These are phyloP conservation scores for Epiblema foenella DNA, from an alignment of 2,888 invertebrate genomes.

Conservation along the genomic window DNA sequence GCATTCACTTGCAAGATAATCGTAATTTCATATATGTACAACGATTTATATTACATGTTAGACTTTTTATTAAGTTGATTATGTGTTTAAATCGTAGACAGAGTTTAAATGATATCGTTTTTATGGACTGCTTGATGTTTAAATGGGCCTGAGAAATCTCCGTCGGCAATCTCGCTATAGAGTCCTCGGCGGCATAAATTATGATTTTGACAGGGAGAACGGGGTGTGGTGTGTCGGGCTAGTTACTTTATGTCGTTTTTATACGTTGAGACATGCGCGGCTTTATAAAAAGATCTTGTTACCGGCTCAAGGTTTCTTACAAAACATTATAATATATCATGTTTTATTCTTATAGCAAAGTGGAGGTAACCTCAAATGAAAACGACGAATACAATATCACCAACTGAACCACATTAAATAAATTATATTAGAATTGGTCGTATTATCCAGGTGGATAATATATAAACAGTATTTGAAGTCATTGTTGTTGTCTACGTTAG, in stretches of 20 bases:
- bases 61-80: constrained; percentile 21
- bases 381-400: background rate
- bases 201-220: constrained; percentile 34
- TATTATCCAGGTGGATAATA: background rate
- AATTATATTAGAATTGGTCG: constrained; percentile 8
- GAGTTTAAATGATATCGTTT: constrained; percentile 52
- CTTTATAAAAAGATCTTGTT: constrained; percentile 23
- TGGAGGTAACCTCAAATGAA: background rate
- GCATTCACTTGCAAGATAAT: constrained; percentile 20
- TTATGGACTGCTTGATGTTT: constrained; percentile 51
- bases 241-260: constrained; percentile 16
- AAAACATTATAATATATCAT: constrained; percentile 11
- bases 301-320: constrained; percentile 12
- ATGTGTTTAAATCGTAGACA: constrained; percentile 44
- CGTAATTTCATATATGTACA: background rate
- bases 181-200: constrained; percentile 46
- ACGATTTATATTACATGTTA: constrained; percentile 1
- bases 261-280: constrained; percentile 14
- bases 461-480: constrained; percentile 8
- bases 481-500: constrained; percentile 32
- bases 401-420: background rate
- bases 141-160: constrained; percentile 50
- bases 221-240: constrained; percentile 30
- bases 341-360: background rate
- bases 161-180: constrained; percentile 49